Evolutionary conservation across 92 coral and sea anemone genomes (phyloP).

Genomic region (Zoanthus sociatus): DNA sequence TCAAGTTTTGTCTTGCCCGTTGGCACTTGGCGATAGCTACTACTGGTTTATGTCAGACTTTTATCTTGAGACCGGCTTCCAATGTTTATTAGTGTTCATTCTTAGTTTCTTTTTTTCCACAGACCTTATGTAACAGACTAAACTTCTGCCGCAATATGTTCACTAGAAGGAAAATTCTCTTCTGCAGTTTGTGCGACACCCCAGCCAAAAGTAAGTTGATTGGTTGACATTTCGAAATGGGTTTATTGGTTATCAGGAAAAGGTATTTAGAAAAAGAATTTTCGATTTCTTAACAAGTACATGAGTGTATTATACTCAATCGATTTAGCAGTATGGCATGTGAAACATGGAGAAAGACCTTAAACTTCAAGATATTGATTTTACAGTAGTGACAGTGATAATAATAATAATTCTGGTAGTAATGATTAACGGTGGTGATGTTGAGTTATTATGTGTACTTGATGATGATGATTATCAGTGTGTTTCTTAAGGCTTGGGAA

Average conservation of each 20-base stretch:
- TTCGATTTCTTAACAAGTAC: background rate
- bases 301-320: background rate
- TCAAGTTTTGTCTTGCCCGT: too few relatives aligned
- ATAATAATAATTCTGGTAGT: background rate
- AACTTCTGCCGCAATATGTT: constrained; percentile 24
- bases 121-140: constrained; percentile 25
- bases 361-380: background rate
- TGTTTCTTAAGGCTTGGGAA: too few relatives aligned
- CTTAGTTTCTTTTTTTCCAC: background rate
- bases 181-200: constrained; percentile 30
- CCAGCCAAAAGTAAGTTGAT: background rate
- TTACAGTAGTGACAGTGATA: background rate
- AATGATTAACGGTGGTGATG: background rate
- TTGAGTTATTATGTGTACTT: too few relatives aligned
- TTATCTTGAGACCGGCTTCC: too few relatives aligned
- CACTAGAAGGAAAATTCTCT: constrained; percentile 17
- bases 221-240: too few relatives aligned
- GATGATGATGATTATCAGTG: too few relatives aligned
- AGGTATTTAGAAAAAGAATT: background rate
- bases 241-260: too few relatives aligned
- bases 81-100: too few relatives aligned
- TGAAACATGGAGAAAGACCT: background rate
- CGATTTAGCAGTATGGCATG: too few relatives aligned
- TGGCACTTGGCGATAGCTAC: too few relatives aligned
- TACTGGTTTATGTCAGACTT: too few relatives aligned